A percentile compares a stretch with the other conserved stretches of the same genome.
Evolutionary conservation across 1,140 invertebrate genomes (phyloP).

Genomic region (Macrosteles quadrilineatus): DNA sequence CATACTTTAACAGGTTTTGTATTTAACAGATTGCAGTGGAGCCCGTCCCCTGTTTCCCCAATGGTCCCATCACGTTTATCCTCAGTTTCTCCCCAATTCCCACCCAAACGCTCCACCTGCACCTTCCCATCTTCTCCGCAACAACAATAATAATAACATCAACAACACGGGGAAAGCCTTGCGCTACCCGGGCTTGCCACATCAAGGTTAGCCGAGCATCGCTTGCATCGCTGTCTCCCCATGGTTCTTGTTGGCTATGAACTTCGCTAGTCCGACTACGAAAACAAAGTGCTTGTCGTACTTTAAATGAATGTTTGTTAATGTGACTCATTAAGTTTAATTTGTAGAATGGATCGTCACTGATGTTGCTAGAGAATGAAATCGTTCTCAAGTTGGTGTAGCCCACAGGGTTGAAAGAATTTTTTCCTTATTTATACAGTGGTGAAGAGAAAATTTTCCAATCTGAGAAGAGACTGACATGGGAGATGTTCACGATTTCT

Average conservation of each 20-base stretch:
- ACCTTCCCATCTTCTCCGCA: slow-evolving; percentile 53
- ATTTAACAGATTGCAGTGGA: slow-evolving; percentile 43
- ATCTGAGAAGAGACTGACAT: too few species aligned
- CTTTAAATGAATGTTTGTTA: too few species aligned
- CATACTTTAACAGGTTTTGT: slow-evolving; percentile 2
- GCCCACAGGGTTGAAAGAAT: too few species aligned
- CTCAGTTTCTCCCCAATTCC: slow-evolving; percentile 85
- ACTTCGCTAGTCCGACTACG: too few species aligned
- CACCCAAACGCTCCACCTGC: slow-evolving; percentile 65
- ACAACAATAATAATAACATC: slow-evolving; percentile 43
- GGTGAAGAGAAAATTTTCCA: too few species aligned
- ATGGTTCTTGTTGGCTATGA: slow-evolving; percentile 13
- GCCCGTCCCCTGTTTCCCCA: slow-evolving; percentile 80
- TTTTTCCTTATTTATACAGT: too few species aligned
- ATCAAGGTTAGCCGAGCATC: slow-evolving; percentile 36
- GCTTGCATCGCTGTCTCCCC: not conserved
- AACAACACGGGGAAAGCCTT: slow-evolving; percentile 46
- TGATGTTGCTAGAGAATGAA: too few species aligned
- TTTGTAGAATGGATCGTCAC: too few species aligned
- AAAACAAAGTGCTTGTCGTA: too few species aligned
- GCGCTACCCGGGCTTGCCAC: slow-evolving; percentile 39
- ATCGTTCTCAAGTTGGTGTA: too few species aligned
- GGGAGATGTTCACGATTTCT: too few species aligned
- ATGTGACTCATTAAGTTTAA: too few species aligned
- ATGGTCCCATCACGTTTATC: slow-evolving; percentile 90